Percentiles rank a stretch among this genome's conserved stretches.
Conservation (phyloP, 1,140 invertebrate species). For the Meloidogyne chitwoodi region DNA sequence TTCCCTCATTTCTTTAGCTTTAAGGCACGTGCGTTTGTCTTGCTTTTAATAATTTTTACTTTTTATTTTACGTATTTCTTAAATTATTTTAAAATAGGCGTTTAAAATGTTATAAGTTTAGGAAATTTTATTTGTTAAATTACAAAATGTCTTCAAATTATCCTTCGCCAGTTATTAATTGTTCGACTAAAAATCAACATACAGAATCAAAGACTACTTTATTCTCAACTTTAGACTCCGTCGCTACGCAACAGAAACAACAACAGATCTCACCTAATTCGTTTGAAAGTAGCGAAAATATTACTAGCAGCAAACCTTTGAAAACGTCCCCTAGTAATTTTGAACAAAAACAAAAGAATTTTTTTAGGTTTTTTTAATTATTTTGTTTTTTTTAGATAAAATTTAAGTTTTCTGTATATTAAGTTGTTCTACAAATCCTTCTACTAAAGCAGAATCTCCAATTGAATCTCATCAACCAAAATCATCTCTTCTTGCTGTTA, state of each 20-base stretch:
- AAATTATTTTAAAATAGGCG: background rate
- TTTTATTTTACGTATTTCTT: background rate
- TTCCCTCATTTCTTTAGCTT: background rate
- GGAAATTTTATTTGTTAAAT: background rate
- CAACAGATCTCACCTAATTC: background rate
- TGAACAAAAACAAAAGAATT: background rate
- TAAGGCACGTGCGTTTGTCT: too few species aligned
- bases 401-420: background rate
- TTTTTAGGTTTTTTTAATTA: background rate
- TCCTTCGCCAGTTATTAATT: background rate
- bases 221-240: background rate
- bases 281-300: background rate
- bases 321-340: background rate
- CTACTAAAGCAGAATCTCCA: background rate
- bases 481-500: background rate
- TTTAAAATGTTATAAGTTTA: too few species aligned
- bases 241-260: background rate
- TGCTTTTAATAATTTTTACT: background rate
- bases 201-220: background rate
- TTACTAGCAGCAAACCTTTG: background rate
- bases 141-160: background rate
- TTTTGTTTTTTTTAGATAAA: background rate
- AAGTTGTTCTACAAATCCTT: background rate
- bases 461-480: background rate
- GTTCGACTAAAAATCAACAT: background rate